Evolutionary conservation across 2,113 vertebrate genomes (phyloP).

Genomic region (Zosterops pallidus): DNA sequence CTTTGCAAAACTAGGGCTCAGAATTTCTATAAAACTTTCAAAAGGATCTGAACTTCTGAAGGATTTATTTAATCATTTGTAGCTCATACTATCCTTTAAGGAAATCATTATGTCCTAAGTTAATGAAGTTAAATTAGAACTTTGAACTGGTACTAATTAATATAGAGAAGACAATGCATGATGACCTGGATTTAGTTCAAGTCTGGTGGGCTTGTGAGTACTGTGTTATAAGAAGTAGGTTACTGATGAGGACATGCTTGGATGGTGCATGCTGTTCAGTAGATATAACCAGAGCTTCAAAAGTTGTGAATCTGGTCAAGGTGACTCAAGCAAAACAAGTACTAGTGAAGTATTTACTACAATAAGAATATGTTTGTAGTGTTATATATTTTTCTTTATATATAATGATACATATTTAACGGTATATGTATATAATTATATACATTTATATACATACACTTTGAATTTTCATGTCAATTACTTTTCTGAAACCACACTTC

Average conservation of each 20-base stretch:
- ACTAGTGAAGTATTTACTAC: not conserved
- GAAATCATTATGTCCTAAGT: not conserved
- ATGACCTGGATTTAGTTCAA: not conserved
- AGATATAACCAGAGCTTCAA: not conserved
- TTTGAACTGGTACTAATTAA: not conserved
- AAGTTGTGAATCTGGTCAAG: not conserved
- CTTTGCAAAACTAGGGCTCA: not conserved
- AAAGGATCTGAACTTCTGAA: not conserved
- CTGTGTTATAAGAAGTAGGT: not conserved
- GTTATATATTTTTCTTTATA: not conserved
- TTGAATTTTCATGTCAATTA: not conserved
- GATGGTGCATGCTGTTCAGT: not conserved
- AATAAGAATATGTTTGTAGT: not conserved
- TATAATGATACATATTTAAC: accelerated
- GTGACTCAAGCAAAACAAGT: not conserved
- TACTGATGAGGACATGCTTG: not conserved
- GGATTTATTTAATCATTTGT: not conserved
- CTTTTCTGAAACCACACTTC: not conserved
- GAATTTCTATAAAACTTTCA: not conserved
- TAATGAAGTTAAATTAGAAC: conserved; percentile 6
- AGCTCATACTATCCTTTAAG: not conserved
- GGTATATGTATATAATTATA: not conserved
- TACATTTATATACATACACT: not conserved
- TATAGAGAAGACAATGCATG: not conserved
- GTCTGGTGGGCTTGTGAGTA: not conserved